These are phyloP conservation scores for Platycercus adscitus DNA, from an alignment of 2,113 vertebrate species.

Conservation along the genomic window DNA sequence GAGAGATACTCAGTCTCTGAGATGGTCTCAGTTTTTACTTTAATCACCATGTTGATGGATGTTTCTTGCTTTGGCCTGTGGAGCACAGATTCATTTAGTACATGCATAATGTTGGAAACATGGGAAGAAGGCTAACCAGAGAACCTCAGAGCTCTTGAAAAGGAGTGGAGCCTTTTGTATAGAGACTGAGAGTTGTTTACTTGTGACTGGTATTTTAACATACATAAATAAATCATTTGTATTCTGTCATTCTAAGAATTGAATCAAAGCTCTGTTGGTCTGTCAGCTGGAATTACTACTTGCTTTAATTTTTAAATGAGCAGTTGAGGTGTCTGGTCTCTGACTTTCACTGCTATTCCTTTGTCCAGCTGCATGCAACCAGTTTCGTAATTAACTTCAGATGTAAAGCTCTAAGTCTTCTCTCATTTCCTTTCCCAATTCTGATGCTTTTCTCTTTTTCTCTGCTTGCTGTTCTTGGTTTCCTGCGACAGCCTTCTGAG, in stretches of 20 bases:
- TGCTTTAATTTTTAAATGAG: not conserved
- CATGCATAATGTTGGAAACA: not conserved
- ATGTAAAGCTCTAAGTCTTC: not conserved
- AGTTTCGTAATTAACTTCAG: not conserved
- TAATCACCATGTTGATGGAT: fast-evolving
- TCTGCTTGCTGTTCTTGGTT: constrained; percentile 48
- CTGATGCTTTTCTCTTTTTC: constrained; percentile 64
- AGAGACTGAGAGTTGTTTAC: not conserved
- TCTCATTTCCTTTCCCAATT: not conserved
- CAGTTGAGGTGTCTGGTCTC: not conserved
- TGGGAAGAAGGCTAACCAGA: not conserved
- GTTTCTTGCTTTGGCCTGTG: not conserved
- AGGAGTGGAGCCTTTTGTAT: not conserved
- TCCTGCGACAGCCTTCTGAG: constrained; percentile 83
- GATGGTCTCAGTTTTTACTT: not conserved
- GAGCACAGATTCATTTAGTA: fast-evolving
- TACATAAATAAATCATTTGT: not conserved
- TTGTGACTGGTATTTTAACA: not conserved
- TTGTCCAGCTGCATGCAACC: not conserved
- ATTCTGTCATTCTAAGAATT: not conserved
- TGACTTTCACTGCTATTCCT: not conserved
- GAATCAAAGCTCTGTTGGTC: not conserved
- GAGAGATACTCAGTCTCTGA: not conserved
- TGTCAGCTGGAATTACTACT: not conserved
- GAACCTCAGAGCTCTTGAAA: not conserved